Evolutionary conservation across 2,888 invertebrate species (phyloP).

Genomic region (Diarsia rubi): DNA sequence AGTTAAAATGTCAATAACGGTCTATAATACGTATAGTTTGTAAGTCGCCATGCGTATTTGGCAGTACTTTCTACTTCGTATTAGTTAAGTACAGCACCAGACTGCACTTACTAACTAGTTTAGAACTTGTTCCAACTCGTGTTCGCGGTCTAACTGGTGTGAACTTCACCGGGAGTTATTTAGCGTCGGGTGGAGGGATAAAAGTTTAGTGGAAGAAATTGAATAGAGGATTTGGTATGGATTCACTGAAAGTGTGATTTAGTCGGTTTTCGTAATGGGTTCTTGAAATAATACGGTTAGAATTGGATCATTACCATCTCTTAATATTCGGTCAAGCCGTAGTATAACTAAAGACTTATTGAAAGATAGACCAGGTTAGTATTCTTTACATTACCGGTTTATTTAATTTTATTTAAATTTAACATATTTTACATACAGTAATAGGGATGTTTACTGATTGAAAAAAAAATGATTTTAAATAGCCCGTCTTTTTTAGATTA

Average conservation of each 20-base stretch:
- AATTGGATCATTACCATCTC: neutral
- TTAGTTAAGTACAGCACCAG: slow-evolving; percentile 15
- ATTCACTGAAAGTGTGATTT: neutral
- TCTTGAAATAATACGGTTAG: neutral
- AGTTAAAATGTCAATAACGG: no score
- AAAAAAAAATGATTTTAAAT: no score
- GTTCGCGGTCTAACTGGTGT: neutral
- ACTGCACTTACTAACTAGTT: slow-evolving; percentile 49
- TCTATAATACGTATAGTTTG: no score
- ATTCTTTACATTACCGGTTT: neutral
- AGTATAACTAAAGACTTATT: neutral
- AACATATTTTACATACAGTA: neutral
- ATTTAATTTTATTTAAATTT: neutral
- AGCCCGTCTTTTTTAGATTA: no score
- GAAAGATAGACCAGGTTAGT: no score
- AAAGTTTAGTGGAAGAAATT: neutral
- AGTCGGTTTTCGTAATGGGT: neutral
- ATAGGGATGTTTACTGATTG: no score
- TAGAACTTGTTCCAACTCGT: slow-evolving; percentile 18
- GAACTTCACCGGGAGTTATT: slow-evolving; percentile 19
- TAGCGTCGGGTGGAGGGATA: neutral
- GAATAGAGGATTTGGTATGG: neutral
- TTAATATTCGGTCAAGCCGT: neutral
- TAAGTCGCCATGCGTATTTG: neutral
- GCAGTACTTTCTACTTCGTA: slow-evolving; percentile 54